Conservation (phyloP, 2,113 vertebrate genomes). For the rabbit (Oryctolagus cuniculus) region DNA sequence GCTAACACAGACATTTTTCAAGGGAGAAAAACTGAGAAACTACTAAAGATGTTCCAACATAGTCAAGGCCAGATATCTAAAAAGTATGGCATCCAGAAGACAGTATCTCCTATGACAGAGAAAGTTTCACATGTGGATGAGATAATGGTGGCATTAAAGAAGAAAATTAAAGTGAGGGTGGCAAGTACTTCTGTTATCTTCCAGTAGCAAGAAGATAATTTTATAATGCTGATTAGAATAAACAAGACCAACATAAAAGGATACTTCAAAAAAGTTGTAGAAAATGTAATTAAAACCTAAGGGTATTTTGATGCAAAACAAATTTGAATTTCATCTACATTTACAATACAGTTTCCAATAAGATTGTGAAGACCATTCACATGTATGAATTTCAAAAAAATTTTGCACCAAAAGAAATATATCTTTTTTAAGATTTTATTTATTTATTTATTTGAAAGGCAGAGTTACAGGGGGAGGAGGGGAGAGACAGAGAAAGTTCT, state of each 20-base stretch:
- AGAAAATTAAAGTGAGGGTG: not conserved
- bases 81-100: not conserved
- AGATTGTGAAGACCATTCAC: too few species aligned
- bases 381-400: too few species aligned
- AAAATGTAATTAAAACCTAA: too few species aligned
- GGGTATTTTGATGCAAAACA: too few species aligned
- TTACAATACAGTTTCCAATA: too few species aligned
- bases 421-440: too few species aligned
- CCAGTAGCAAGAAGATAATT: not conserved
- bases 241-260: not conserved
- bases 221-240: not conserved
- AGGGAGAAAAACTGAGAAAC: not conserved
- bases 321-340: too few species aligned
- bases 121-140: not conserved
- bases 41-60: not conserved
- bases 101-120: not conserved
- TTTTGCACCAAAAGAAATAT: too few species aligned
- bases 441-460: too few species aligned
- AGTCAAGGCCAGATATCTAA: not conserved
- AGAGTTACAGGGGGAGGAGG: too few species aligned
- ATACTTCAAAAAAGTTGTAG: too few species aligned
- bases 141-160: not conserved
- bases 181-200: not conserved
- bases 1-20: not conserved
- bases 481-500: too few species aligned